Evolutionary conservation across 2,797 vertebrate species (phyloP).

Genomic region (Pseudochaenichthys georgianus): DNA sequence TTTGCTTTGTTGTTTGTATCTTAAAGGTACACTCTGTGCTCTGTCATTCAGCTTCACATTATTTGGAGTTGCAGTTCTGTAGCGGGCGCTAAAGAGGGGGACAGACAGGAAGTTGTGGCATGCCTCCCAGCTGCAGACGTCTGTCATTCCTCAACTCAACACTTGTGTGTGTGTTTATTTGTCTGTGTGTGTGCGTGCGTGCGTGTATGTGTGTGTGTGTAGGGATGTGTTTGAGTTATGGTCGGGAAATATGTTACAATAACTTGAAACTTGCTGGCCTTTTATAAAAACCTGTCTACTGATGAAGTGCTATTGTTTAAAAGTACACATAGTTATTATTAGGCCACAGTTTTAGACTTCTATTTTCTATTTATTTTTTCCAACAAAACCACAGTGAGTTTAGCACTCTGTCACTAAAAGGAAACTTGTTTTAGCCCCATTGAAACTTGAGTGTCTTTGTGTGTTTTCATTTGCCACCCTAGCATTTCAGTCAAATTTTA

Average conservation of each 20-base stretch:
- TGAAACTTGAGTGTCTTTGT: slow-evolving; percentile 8
- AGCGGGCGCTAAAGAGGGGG: slow-evolving; percentile 58
- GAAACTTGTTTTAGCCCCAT: background rate
- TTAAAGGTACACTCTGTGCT: slow-evolving; percentile 51
- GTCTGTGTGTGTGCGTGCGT: slow-evolving; percentile 36
- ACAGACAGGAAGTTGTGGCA: slow-evolving; percentile 75
- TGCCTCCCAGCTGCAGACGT: slow-evolving; percentile 80
- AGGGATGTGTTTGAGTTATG: slow-evolving; percentile 35
- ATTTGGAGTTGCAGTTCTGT: slow-evolving; percentile 47
- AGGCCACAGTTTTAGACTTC: slow-evolving; percentile 21
- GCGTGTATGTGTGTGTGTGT: slow-evolving; percentile 31
- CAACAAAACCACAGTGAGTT: background rate
- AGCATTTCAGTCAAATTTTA: slow-evolving; percentile 2
- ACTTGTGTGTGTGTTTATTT: slow-evolving; percentile 49
- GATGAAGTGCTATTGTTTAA: slow-evolving; percentile 30
- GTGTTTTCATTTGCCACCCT: slow-evolving; percentile 6
- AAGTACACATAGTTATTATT: slow-evolving; percentile 39
- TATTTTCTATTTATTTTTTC: slow-evolving; percentile 13
- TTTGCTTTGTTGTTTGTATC: slow-evolving; percentile 54
- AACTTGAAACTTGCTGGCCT: slow-evolving; percentile 52
- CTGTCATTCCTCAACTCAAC: slow-evolving; percentile 84
- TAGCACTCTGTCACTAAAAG: background rate
- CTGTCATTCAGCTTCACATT: slow-evolving; percentile 37
- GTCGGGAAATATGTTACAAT: slow-evolving; percentile 69
- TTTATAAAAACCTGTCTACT: slow-evolving; percentile 28